Base-by-base conservation (phyloP, 2,797 vertebrate species). In the Sebastes nivosus region DNA sequence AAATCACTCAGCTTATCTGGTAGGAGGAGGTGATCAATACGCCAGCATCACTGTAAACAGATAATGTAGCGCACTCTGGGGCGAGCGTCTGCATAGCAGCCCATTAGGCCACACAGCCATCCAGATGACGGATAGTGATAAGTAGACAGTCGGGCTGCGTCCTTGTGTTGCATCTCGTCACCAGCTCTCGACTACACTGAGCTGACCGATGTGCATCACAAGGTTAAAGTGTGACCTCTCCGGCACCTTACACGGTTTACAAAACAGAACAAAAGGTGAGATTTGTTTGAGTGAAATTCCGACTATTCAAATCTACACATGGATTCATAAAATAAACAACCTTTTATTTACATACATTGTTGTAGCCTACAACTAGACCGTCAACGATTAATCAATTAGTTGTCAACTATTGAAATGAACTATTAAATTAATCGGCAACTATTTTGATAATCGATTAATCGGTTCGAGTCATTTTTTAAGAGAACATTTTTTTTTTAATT, bases 1-100 rank as follows among this genome's bases (percentile, higher is more conserved):
- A 95, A 95, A 95, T 96, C 94, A 94, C 94, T 95, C 94, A 82
- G 92, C 94, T 95, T 94, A 95, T 96, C 95, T 95, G 89, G 90
- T 91, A 80, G 92, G 95, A 94, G 91, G 94, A 95, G 94, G 77
- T 93, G 93, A 96, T 96, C 95, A 93, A 96, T 96, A 93, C 74
- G 46, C 89, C 91, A 93, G 93, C 94, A 93, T 94, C 94, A 92
- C 94, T 93, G 95, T 95, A 96, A 95, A 96, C 94, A 95, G 95
- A 96, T 95, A 96, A 96, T 93, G 94, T 93, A 91, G 92, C 87
- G 69, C 87, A 92, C 92, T 93, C 90, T 84, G 86, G 90, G 92
- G 88, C 86, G 80, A 80, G 91, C 34, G 79, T 90, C 93, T 90
- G 88, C 87, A 88, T 78, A 87, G 88, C 88, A 88, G 89, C 89